Base-by-base conservation (phyloP, 2,113 vertebrate species). In the Chionis minor region DNA sequence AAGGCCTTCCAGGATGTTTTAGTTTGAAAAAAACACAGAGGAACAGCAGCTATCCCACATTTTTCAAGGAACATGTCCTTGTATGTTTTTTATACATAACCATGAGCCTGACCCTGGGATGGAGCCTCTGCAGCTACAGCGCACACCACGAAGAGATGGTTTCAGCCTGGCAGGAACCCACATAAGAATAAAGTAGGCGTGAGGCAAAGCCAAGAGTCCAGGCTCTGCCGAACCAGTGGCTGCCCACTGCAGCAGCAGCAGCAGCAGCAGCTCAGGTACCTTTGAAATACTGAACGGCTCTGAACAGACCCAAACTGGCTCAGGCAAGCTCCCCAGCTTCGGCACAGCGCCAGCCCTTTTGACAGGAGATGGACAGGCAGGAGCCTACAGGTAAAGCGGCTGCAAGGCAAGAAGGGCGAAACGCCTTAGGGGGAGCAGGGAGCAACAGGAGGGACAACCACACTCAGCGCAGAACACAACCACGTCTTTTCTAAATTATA, bases 121-220 rank as follows among this genome's bases (percentile, higher is more conserved):
- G 24, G 33, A 80, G 22, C 10, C 8, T 17, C 74, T 33, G 44
- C 28, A 81, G 63, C 54, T 52, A 35, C 5, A 12, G 10, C 1
- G 1, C 1, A 4, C 22, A 51, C 7, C 10, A 14, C n/a, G 15
- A 3, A 42, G 12, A 38, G 44, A 13, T 10, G 9, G 28, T 54
- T 45, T 78, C n/a, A 55, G 14, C 30, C 6, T 4, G 38, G 12
- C 1, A 28, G 15, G 23, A 13, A 92, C 11, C 59, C n/a, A 8
- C 3, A 9, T 21, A 66, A 73, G 44, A 33, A 28, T 8, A 67
- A 52, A 59, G 66, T 4, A 28, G 44, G 44, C 44, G 14, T 14
- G 16, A 52, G 22, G 32, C 35, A 58, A 66, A 58, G 19, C 15
- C 27, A 9, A 24, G 40, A 51, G 35, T 6, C 58, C 42, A 14